Evolutionary conservation across 1,140 invertebrate species (phyloP), one percentile per base, ranked within the genome.

Genomic region (Whitmania pigra): DNA sequence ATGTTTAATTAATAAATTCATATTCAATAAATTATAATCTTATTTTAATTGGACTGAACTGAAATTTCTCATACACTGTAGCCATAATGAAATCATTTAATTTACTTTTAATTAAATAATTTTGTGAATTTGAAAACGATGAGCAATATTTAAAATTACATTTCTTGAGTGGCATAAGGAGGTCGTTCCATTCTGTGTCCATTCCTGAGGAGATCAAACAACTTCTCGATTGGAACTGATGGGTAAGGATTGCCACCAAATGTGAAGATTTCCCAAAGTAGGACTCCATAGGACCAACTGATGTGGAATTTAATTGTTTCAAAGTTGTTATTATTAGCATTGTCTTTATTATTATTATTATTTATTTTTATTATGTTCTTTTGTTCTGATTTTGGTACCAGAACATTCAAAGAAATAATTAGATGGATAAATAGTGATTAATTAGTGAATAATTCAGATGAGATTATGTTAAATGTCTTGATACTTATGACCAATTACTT

Each of bases 111-210:
- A 36, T 36, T 49, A 49, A 49, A 49, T 13, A 11, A 7, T 3
- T 49, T 49, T 49, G 13, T 17, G 43, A 49, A 49, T 0, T 22
- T 31, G 15, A 69, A 69, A 43, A 29, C 11, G 5, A 15, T 13
- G 11, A n/a, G 15, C 11, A 25, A 27, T 25, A 22, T 53, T 13
- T 53, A 7, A 25, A 25, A 55, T 60, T 76, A 76, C 57, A 76
- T 71, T 63, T 76, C 72, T 40, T 49, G 25, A 2, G 67, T 25
- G 40, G 72, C 71, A 31, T 66, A 55, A 25, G 66, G 67, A 17
- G 75, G 75, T 43, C 55, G 25, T 79, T 93, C 90, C 92, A 96
- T 93, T 76, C 93, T 85, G 78, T 92, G 87, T 2, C 92, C 92
- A 27, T 87, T 87, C 77, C 88, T 87, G 43, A 95, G 82, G 72